A percentile compares a stretch with the other conserved stretches of the same genome.
Conservation (phyloP, 2,113 vertebrate species). For the Pollachius pollachius region DNA sequence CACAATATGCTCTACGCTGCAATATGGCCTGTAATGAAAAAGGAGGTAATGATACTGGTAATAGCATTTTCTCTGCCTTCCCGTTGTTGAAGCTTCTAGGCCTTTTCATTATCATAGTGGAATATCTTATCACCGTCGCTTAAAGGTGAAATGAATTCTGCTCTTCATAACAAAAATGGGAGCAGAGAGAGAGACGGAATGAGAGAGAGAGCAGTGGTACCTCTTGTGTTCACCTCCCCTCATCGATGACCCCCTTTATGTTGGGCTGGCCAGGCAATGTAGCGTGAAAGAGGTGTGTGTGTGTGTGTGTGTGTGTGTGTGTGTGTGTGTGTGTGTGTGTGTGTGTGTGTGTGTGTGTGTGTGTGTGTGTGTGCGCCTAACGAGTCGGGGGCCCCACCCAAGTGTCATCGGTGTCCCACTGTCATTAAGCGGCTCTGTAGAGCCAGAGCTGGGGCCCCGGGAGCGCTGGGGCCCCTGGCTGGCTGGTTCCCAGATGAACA, state of each 20-base stretch:
- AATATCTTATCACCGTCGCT: slow-evolving; percentile 54
- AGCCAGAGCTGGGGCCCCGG: slow-evolving; percentile 45
- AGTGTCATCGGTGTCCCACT: slow-evolving; percentile 66
- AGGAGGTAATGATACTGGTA: slow-evolving; percentile 57
- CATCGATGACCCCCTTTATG: slow-evolving; percentile 64
- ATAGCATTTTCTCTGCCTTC: slow-evolving; percentile 62
- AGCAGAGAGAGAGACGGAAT: slow-evolving; percentile 33
- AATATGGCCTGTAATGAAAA: slow-evolving; percentile 45
- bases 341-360: slow-evolving; percentile 14
- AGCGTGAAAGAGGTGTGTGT: slow-evolving; percentile 69
- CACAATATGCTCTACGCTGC: slow-evolving; percentile 39
- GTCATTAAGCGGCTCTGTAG: slow-evolving; percentile 77
- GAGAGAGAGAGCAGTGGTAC: slow-evolving; percentile 23
- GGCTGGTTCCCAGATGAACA: slow-evolving; percentile 76
- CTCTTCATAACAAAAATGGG: slow-evolving; percentile 54
- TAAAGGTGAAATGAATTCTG: slow-evolving; percentile 51
- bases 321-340: slow-evolving; percentile 27
- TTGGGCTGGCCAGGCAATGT: slow-evolving; percentile 72
- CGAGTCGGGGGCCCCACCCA: slow-evolving; percentile 36
- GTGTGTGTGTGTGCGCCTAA: slow-evolving; percentile 31
- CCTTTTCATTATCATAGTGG: slow-evolving; percentile 56
- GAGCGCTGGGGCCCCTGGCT: slow-evolving; percentile 54
- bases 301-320: slow-evolving; percentile 15
- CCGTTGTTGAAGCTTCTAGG: slow-evolving; percentile 43
- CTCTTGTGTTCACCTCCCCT: slow-evolving; percentile 51